A percentile compares a stretch with the other conserved stretches of the same genome.
Evolutionary conservation across 92 coral and sea anemone genomes (phyloP).

Genomic region (Umimayanthus kanabou): DNA sequence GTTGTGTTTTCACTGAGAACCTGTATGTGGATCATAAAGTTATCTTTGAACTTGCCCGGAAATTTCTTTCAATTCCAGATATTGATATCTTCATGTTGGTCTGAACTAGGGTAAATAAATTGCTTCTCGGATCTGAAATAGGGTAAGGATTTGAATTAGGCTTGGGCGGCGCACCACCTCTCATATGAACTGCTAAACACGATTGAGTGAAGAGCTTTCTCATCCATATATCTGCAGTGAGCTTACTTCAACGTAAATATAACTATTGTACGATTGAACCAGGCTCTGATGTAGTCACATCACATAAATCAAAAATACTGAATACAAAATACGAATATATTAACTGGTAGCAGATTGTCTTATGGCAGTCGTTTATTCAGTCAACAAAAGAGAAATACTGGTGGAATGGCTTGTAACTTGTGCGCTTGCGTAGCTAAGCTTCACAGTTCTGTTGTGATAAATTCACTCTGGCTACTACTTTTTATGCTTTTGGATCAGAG

Average conservation of each 20-base stretch:
- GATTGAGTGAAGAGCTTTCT: background rate
- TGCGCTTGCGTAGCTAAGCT: constrained; percentile 9
- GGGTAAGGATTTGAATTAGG: no score
- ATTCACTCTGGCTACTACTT: background rate
- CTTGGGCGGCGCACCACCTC: no score
- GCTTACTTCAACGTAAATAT: background rate
- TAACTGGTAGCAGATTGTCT: constrained; percentile 18
- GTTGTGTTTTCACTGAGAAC: no score
- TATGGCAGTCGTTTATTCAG: background rate
- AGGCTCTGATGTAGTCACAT: no score
- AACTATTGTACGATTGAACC: background rate
- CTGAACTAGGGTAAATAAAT: no score
- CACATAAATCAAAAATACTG: background rate
- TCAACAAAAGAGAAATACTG: background rate
- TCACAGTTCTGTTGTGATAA: background rate
- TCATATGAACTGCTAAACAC: no score
- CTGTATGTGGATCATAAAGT: no score
- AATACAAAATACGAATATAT: background rate
- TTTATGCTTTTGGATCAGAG: background rate
- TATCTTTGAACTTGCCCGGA: no score
- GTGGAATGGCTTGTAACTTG: constrained; percentile 12
- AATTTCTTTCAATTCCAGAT: no score
- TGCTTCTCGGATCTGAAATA: no score
- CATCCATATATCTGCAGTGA: background rate
- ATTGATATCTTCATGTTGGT: no score